Evolutionary conservation across 2,113 vertebrate species (phyloP).

Genomic region (Triplophysa siluroides): DNA sequence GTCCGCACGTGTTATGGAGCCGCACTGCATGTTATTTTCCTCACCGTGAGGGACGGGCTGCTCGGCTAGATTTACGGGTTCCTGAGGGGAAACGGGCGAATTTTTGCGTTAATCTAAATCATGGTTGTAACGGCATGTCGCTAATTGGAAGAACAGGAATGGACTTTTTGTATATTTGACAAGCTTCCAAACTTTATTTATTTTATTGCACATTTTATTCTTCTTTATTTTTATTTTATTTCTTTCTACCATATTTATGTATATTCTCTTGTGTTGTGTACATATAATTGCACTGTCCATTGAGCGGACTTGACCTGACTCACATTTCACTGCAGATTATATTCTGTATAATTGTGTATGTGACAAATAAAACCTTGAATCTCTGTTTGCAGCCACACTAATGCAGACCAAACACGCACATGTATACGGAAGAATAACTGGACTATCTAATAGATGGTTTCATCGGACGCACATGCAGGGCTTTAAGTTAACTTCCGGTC

Average conservation of each 20-base stretch:
- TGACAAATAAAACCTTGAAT: no score
- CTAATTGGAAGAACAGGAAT: constrained; percentile 65
- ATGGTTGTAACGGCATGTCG: constrained; percentile 58
- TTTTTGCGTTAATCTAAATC: constrained; percentile 62
- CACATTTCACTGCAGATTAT: no score
- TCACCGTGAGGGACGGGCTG: constrained; percentile 41
- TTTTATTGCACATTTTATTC: no score
- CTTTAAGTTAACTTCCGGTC: no score
- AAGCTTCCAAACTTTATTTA: background rate
- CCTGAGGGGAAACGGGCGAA: constrained; percentile 45
- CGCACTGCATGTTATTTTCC: constrained; percentile 42
- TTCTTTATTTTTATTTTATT: no score
- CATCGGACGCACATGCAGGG: no score
- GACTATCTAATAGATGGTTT: background rate
- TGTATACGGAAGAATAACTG: background rate
- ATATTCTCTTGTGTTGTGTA: no score
- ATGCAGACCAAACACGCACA: background rate
- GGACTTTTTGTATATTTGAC: background rate
- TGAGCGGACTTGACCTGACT: no score
- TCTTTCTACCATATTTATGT: no score
- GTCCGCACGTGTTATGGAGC: constrained; percentile 56
- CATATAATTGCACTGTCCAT: no score
- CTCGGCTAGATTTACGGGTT: constrained; percentile 66
- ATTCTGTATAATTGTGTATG: no score
- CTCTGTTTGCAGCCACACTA: background rate